phyloP scores from a whole-genome alignment of 2,888 invertebrate species.

The Melinaea marsaeus region DNA sequence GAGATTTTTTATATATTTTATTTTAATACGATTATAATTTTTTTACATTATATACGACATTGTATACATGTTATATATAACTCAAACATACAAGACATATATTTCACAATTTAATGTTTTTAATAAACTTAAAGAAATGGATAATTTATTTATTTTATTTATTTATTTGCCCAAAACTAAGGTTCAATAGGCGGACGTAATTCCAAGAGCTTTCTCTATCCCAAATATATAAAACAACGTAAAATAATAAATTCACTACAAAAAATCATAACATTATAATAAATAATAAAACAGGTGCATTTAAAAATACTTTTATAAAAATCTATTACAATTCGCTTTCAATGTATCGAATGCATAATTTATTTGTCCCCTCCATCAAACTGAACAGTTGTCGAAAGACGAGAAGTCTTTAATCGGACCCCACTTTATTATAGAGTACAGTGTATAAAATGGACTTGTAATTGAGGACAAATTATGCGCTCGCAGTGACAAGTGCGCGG shows the following conservation, averaged over 20 bases:
- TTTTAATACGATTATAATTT: neutral
- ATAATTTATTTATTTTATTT: neutral
- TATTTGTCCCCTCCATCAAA: constrained; percentile 51
- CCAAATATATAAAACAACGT: no score
- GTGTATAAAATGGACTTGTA: constrained; percentile 59
- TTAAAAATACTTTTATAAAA: constrained; percentile 49
- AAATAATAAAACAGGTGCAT: constrained; percentile 57
- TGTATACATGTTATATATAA: no score
- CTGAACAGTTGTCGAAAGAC: constrained; percentile 74
- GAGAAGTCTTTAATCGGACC: constrained; percentile 69
- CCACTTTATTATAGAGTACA: constrained; percentile 62
- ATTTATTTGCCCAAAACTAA: no score
- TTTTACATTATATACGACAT: no score
- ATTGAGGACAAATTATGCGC: constrained; percentile 74
- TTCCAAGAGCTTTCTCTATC: no score
- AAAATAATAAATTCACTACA: neutral
- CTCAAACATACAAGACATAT: no score
- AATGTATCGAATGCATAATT: constrained; percentile 74
- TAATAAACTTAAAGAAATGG: no score
- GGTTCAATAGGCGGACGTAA: no score
- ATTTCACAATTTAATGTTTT: no score
- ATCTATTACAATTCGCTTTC: constrained; percentile 66
- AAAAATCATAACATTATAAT: constrained; percentile 21
- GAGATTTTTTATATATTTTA: neutral
- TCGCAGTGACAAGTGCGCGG: constrained; percentile 65